These are phyloP conservation scores for Catajapyx aquilonaris DNA, from an alignment of 1,140 invertebrate genomes.

Conservation along the genomic window DNA sequence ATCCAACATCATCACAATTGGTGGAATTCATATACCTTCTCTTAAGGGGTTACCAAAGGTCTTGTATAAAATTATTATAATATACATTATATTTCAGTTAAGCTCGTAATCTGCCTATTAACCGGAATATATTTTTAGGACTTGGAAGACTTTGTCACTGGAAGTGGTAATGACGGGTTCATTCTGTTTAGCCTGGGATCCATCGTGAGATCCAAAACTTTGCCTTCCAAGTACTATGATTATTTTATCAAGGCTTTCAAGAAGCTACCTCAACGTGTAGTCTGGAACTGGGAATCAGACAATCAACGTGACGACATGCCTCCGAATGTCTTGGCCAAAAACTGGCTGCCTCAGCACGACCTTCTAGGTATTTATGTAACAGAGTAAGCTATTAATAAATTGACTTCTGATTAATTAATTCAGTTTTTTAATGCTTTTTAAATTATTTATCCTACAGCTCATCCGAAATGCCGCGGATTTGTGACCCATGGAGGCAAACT, in stretches of 20 bases:
- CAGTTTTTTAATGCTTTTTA: conserved; percentile 1
- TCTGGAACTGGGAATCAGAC: conserved; percentile 20
- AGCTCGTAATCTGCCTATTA: too few relatives aligned
- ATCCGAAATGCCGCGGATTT: conserved; percentile 40
- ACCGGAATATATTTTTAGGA: conserved; percentile 7
- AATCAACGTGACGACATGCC: conserved; percentile 6
- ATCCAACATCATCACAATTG: too few relatives aligned
- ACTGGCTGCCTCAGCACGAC: conserved; percentile 19
- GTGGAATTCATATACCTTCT: too few relatives aligned
- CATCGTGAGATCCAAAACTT: conserved; percentile 5
- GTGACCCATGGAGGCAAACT: conserved; percentile 48
- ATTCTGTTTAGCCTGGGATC: conserved; percentile 14
- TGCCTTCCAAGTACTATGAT: conserved; percentile 8
- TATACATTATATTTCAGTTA: too few relatives aligned
- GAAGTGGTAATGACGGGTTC: conserved; percentile 11
- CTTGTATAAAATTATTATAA: too few relatives aligned
- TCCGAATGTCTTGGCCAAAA: conserved; percentile 8
- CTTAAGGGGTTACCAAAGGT: too few relatives aligned
- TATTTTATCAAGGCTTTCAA: conserved; percentile 12
- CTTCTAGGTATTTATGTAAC: conserved; percentile 13
- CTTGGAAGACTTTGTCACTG: conserved; percentile 12
- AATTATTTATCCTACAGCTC: conserved; percentile 22
- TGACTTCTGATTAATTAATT: too few relatives aligned
- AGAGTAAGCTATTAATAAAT: neutral
- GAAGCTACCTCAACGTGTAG: conserved; percentile 11